Conservation (phyloP, 92 coral and sea anemone genomes). For the Phenganax stokvisi region DNA sequence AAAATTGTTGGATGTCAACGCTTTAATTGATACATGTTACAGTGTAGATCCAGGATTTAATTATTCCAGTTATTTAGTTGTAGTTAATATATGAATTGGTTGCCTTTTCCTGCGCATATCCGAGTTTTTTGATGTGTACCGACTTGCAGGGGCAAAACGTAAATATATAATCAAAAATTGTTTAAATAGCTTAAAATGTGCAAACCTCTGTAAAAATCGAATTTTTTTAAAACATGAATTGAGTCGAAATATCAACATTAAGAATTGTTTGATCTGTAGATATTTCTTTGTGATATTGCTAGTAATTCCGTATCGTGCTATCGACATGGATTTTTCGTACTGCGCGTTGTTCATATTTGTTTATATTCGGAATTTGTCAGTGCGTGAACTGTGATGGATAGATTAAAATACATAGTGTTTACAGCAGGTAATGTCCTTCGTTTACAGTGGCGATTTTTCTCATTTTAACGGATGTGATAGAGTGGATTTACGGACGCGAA, state of each 20-base stretch:
- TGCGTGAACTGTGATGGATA: neutral
- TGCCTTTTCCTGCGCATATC: too few relatives aligned
- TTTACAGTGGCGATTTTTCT: neutral
- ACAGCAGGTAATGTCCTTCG: neutral
- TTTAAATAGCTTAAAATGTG: neutral
- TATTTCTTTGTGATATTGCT: neutral
- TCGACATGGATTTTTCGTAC: neutral
- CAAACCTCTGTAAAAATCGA: constrained; percentile 21
- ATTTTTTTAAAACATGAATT: constrained; percentile 5
- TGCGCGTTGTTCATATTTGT: neutral
- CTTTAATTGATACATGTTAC: neutral
- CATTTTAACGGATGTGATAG: too few relatives aligned
- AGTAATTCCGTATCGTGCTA: neutral
- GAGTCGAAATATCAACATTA: constrained; percentile 3
- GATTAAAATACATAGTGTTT: neutral
- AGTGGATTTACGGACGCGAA: too few relatives aligned
- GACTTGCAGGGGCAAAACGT: neutral
- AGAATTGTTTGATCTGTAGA: neutral
- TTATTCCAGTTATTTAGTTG: too few relatives aligned
- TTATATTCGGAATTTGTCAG: neutral
- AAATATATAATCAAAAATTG: neutral
- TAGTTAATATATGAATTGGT: too few relatives aligned
- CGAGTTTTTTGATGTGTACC: neutral
- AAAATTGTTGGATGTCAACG: neutral
- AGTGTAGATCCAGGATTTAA: neutral